Percentiles rank a stretch among this genome's conserved stretches.
Evolutionary conservation across 2,797 vertebrate genomes (phyloP).

Genomic region (Sarcoramphus papa): DNA sequence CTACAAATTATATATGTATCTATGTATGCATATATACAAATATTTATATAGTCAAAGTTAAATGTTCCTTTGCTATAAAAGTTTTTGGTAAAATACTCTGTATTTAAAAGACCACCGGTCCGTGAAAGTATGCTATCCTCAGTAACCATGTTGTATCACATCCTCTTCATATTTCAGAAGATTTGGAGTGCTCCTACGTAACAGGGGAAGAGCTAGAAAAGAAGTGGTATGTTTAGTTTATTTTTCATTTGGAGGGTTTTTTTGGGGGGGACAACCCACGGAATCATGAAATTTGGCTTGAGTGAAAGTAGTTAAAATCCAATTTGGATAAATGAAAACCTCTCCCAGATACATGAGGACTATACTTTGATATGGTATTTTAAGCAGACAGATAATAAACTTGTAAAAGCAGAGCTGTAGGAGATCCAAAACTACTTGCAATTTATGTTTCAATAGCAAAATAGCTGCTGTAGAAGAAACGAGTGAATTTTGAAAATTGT

Average conservation of each 20-base stretch:
- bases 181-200: background rate
- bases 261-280: rapidly evolving
- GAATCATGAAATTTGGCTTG: background rate
- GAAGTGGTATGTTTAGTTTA: background rate
- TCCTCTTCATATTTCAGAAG: background rate
- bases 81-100: background rate
- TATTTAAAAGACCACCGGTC: background rate
- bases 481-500: background rate
- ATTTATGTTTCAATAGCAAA: background rate
- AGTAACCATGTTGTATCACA: background rate
- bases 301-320: background rate
- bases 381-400: background rate
- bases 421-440: background rate
- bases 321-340: background rate
- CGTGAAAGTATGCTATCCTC: background rate
- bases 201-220: background rate
- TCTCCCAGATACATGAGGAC: background rate
- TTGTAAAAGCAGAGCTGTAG: background rate
- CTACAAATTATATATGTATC: background rate
- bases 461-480: background rate
- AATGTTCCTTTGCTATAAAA: background rate
- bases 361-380: background rate
- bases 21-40: background rate
- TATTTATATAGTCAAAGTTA: background rate
- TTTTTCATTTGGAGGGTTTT: background rate